Evolutionary conservation across 2,113 vertebrate genomes (phyloP), one percentile per base, ranked within the genome.

Genomic region (Zeus faber): DNA sequence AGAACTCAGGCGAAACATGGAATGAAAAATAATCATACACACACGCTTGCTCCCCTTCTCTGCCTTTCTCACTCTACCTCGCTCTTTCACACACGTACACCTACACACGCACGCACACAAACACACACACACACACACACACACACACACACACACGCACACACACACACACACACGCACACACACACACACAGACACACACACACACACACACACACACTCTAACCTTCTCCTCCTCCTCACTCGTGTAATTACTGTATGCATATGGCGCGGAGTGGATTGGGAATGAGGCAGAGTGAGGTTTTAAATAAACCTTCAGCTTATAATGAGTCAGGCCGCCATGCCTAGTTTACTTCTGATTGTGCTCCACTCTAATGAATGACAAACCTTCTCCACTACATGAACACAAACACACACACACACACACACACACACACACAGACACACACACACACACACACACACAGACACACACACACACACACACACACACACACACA

Each of bases 1-100:
- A 97, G 95, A 95, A 93, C 95, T 96, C 93, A 95, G 94, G 95
- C 93, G 92, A 96, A 95, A 97, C 94, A 94, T 87, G 76, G 79
- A 92, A 95, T 94, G 93, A 95, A 96, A 97, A 95, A 96, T 95
- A 93, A 94, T 93, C 80, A 80, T 76, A 83, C 74, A 77, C 82
- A 71, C 66, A 60, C 64, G 58, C 45, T 37, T 31, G 8, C 46
- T 56, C 20, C 37, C 54, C 7, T 8, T 33, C 56, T 65, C 46
- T 65, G 49, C 54, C 54, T 52, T 49, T 67, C 35, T 58, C 20
- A 54, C 43, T 58, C 65, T 48, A 54, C 24, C 57, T 25, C 13
- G 11, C 7, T 14, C 48, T 37, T 16, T 17, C 6, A 3, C 40
- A 50, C 62, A 65, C 67, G 58, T 26, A 25, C 45, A 49, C 44